These are phyloP conservation scores for Drosophila subobscura DNA, from an alignment of 1,140 invertebrate genomes.

Conservation along the genomic window DNA sequence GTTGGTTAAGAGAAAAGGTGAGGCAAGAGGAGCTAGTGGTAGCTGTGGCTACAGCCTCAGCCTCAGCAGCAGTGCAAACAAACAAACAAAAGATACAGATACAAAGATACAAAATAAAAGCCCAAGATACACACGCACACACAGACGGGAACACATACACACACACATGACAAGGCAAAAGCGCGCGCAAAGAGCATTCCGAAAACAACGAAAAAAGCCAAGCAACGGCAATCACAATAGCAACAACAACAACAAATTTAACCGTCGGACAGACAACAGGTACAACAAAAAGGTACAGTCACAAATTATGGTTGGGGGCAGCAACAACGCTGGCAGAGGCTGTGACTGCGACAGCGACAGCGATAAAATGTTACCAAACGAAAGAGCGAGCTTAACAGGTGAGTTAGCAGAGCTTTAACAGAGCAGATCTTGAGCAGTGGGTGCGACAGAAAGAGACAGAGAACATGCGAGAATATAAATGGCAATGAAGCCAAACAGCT, in stretches of 20 bases:
- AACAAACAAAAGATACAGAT: conserved; percentile 66
- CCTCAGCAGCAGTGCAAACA: conserved; percentile 49
- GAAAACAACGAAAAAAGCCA: conserved; percentile 64
- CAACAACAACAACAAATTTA: conserved; percentile 70
- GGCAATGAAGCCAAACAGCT: too few relatives aligned
- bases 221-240: conserved; percentile 22
- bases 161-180: conserved; percentile 52
- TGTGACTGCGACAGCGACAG: too few relatives aligned
- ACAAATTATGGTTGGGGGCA: conserved; percentile 45
- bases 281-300: conserved; percentile 66
- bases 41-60: conserved; percentile 3
- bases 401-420: too few relatives aligned
- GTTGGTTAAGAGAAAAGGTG: conserved; percentile 59
- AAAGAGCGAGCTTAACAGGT: too few relatives aligned
- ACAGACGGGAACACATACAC: background rate
- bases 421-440: too few relatives aligned
- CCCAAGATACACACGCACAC: conserved; percentile 43
- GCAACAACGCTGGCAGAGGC: conserved; percentile 12
- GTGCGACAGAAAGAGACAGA: too few relatives aligned
- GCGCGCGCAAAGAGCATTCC: conserved; percentile 75
- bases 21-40: conserved; percentile 29
- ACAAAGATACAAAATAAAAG: conserved; percentile 58
- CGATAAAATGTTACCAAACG: too few relatives aligned
- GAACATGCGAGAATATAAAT: too few relatives aligned
- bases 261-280: too few relatives aligned